Evolutionary conservation across 1,140 invertebrate species (phyloP), one percentile per base, ranked within the genome.

Genomic region (Alviniconcha marisindica): DNA sequence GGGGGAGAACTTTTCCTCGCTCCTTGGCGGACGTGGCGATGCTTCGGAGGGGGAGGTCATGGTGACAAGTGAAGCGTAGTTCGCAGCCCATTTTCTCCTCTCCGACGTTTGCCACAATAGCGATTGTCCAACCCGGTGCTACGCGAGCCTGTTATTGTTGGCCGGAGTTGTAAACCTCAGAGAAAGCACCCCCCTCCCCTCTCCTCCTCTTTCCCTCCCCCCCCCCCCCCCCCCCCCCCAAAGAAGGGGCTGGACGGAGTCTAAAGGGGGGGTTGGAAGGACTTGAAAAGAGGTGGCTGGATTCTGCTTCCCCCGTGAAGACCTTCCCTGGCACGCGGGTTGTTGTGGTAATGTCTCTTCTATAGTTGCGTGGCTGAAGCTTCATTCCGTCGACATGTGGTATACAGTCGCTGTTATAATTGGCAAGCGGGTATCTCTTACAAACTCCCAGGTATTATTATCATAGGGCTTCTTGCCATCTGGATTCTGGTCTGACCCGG

Each of bases 121-220:
- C 28, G 44, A 51, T 44, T 77, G 74, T 51, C 74, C 51, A 77
- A 51, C 40, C 42, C 15, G 28, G n/a, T 7, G n/a, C 44, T 28
- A 15, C n/a, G 63, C 74, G 42, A 77, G 40, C 40, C 74, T 77
- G 40, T 48, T 33, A 77, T 77, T 77, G 74, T 77, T 48, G 74
- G 74, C 24, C 42, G 28, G 74, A 33, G 74, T 31, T 54, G 74
- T 77, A 77, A 51, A 77, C 5, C 31, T 28, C 28, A 31, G 15
- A 66, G 63, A 66, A 66, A 66, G 63, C 5, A 48, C 18, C 44
- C 44, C 5, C 44, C 54, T n/a, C 12, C 21, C 54, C 28, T 60
- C 54, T n/a, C 21, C 21, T n/a, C 28, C 21, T n/a, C 54, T n/a
- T 5, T n/a, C 21, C 21, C 54, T n/a, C 54, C 21, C 4, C 21